These are phyloP conservation scores for Sphecodes monilicornis DNA, from an alignment of 2,888 invertebrate species.

Conservation along the genomic window DNA sequence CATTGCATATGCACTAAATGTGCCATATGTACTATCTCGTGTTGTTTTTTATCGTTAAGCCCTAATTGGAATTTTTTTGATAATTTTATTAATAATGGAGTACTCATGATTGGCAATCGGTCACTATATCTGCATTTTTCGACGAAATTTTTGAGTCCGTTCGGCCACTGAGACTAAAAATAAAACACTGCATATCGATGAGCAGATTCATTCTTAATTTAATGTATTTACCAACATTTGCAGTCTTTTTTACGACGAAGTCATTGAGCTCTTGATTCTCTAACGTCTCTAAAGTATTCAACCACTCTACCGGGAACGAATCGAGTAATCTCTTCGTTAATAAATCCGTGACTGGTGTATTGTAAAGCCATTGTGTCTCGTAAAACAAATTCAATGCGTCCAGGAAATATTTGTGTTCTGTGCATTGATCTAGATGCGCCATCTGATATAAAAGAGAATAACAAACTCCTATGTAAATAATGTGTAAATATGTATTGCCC, in stretches of 20 bases:
- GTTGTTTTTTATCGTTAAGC: conserved; percentile 88
- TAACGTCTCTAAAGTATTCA: conserved; percentile 83
- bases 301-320: conserved; percentile 86
- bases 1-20: conserved; percentile 86
- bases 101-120: conserved; percentile 73
- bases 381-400: conserved; percentile 86
- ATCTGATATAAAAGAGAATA: conserved; percentile 40
- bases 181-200: not conserved
- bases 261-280: conserved; percentile 84
- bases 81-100: conserved; percentile 60
- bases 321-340: conserved; percentile 86
- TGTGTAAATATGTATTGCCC: too few relatives aligned
- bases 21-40: conserved; percentile 89
- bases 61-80: conserved; percentile 80
- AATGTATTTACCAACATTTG: conserved; percentile 68
- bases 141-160: conserved; percentile 83
- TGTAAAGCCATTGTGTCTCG: conserved; percentile 88
- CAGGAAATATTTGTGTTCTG: conserved; percentile 85
- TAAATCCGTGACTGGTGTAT: conserved; percentile 88
- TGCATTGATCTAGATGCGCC: conserved; percentile 23
- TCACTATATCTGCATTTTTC: conserved; percentile 74
- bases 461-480: conserved; percentile 14
- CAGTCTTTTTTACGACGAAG: conserved; percentile 79
- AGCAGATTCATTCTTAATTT: not conserved
- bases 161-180: conserved; percentile 78